These are phyloP conservation scores for Diachasmimorpha longicaudata DNA, from an alignment of 1,140 invertebrate genomes.

Conservation along the genomic window DNA sequence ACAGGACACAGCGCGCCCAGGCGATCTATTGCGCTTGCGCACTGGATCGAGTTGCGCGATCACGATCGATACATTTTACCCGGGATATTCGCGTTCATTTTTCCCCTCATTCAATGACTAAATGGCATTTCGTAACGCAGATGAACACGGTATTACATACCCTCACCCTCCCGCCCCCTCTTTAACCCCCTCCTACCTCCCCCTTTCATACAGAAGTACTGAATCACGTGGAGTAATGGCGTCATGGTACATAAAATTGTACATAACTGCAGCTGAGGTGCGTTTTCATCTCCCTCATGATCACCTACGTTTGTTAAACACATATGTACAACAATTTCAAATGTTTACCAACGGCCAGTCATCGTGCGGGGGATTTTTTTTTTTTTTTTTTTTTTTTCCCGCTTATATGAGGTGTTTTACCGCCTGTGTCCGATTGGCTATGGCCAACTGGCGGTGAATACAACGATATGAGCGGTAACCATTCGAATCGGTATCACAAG, in stretches of 20 bases:
- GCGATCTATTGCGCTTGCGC: slow-evolving; percentile 20
- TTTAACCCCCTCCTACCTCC: no score
- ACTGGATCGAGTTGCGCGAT: slow-evolving; percentile 28
- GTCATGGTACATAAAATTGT: slow-evolving; percentile 26
- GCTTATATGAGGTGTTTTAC: not conserved
- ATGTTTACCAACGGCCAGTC: not conserved
- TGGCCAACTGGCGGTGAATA: not conserved
- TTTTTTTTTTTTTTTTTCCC: not conserved
- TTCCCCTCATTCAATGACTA: not conserved
- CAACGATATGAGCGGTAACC: not conserved
- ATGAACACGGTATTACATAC: slow-evolving; percentile 11
- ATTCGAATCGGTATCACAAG: slow-evolving; percentile 19
- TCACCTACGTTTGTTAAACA: not conserved
- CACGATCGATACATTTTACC: slow-evolving; percentile 18
- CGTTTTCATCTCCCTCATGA: slow-evolving; percentile 29
- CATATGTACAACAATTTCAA: not conserved
- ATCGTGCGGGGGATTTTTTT: not conserved
- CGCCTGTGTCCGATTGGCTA: slow-evolving; percentile 9
- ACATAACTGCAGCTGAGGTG: slow-evolving; percentile 44
- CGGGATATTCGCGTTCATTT: not conserved
- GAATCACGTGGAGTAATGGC: slow-evolving; percentile 28
- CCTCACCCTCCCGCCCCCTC: no score
- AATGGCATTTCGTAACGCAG: slow-evolving; percentile 10
- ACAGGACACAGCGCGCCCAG: not conserved
- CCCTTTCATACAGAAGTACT: slow-evolving; percentile 11